These are phyloP conservation scores for Volucella inflata DNA, from an alignment of 2,888 invertebrate species.

Conservation along the genomic window DNA sequence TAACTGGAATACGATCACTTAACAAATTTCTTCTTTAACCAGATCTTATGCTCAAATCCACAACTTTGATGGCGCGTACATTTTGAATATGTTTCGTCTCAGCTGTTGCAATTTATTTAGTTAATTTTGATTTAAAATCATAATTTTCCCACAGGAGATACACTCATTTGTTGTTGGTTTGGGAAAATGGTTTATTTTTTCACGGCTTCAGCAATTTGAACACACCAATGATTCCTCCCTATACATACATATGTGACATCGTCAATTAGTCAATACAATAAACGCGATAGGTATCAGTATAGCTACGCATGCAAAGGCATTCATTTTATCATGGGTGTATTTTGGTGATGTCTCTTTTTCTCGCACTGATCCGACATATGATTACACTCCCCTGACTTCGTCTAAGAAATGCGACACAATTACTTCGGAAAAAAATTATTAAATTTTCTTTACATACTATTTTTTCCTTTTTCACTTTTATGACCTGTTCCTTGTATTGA, in stretches of 20 bases:
- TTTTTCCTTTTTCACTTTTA: slow-evolving; percentile 21
- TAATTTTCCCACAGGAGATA: slow-evolving; percentile 14
- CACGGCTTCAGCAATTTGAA: slow-evolving; percentile 65
- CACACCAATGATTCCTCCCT: slow-evolving; percentile 62
- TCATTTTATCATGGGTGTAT: slow-evolving; percentile 31
- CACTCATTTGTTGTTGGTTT: slow-evolving; percentile 35
- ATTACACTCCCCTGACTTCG: slow-evolving; percentile 9
- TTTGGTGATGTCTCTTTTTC: slow-evolving; percentile 21
- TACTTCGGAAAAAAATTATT: slow-evolving; percentile 41
- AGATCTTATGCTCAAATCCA: slow-evolving; percentile 49
- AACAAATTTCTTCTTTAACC: background rate
- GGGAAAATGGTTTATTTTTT: slow-evolving; percentile 61
- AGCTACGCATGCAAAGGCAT: slow-evolving; percentile 41
- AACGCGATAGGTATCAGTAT: background rate
- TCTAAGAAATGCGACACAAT: slow-evolving; percentile 53
- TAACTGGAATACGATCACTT: slow-evolving; percentile 1
- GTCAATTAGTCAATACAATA: slow-evolving; percentile 30
- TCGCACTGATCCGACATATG: slow-evolving; percentile 18
- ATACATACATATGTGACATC: slow-evolving; percentile 9
- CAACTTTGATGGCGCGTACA: slow-evolving; percentile 8
- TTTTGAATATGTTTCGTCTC: slow-evolving; percentile 44
- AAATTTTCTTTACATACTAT: slow-evolving; percentile 36
- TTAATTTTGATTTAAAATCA: background rate
- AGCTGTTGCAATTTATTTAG: slow-evolving; percentile 17
- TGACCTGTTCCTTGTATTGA: slow-evolving; percentile 5